Evolutionary conservation across 2,888 invertebrate genomes (phyloP), one percentile per base, ranked within the genome.

Genomic region (Pterostichus madidus): DNA sequence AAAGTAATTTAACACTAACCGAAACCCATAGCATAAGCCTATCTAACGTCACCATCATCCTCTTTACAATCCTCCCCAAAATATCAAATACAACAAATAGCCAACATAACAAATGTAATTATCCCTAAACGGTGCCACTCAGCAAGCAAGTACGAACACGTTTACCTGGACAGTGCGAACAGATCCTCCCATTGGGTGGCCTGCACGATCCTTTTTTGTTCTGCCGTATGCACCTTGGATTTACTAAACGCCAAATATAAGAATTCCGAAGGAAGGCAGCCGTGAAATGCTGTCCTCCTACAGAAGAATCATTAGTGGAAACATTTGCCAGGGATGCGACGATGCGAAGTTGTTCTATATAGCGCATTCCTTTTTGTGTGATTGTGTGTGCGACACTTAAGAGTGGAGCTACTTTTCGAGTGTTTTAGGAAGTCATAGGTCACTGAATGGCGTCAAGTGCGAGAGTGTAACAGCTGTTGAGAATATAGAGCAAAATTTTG

Each of bases 391-490:
- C 10, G 44, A 46, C 35, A 53, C 76, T 77, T 77, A 53, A 77
- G 56, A 35, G 15, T 39, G 39, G 39, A 64, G 64, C 8, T 24
- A 32, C 31, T 31, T 10, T 64, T 68, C 15, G 44, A 81, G 80
- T 81, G 80, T 53, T 73, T 53, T 73, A 81, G 80, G 80, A 81
- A 81, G 80, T 73, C 71, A 73, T 81, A 81, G 80, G 80, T 81
- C 80, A 81, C 73, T 31, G 11, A 13, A 68, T 68, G 71, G 46
- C 71, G 71, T 44, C 80, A 81, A 73, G 73, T 79, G 78, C 13
- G n/a, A 46, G 73, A 81, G 80, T 81, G 80, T 10, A 35, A 75
- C 24, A 49, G 46, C 76, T 76, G 32, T 52, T 46, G 53, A n/a
- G n/a, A 53, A 17, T 13, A 4, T 15, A 15, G 49, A 8, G 13